Base-by-base conservation (phyloP, 2,888 invertebrate genomes). In the Metellina segmentata region DNA sequence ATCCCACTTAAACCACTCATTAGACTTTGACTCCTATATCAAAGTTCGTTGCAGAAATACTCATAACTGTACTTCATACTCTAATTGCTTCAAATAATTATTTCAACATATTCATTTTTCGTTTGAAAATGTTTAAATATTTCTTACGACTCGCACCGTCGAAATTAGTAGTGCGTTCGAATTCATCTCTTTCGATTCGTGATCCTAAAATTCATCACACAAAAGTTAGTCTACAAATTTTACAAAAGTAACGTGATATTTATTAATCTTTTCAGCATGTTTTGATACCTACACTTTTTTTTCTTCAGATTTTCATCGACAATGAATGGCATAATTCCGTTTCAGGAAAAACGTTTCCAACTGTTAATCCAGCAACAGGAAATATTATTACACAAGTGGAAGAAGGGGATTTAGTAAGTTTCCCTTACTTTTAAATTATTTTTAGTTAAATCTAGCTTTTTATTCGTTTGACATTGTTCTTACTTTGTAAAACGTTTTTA, bases 241-340 rank as follows among this genome's bases (percentile, higher is more conserved):
- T 74, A 7, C 75, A 6, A 7, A 7, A 16, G 49, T 49, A 51
- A n/a, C 8, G 6, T 5, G 6, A 48, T 51, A 49, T 13, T 49
- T 49, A 49, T 1, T 49, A 16, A 16, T 1, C 16, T 16, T 49
- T 8, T 77, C 11, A 51, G 48, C 0, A 53, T n/a, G 6, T 61
- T 2, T 16, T 6, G 13, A 6, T 19, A 61, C n/a, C 4, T 72
- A 53, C 74, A 49, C 70, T 20, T 19, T 81, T 61, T 20, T 71
- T 53, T 19, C 53, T 85, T 88, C 94, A 98, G 98, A 96, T 99
- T 90, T 99, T 99, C 95, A 98, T 99, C 94, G 98, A 99, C 96
- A 99, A 99, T 95, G 98, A 99, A 95, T 99, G 98, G 98, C 97
- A 97, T 94, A 97, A 98, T 94, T 96, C 98, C 0, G 96, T 96